phyloP scores from a whole-genome alignment of 2,113 vertebrate genomes.

The Salvelinus alpinus region DNA sequence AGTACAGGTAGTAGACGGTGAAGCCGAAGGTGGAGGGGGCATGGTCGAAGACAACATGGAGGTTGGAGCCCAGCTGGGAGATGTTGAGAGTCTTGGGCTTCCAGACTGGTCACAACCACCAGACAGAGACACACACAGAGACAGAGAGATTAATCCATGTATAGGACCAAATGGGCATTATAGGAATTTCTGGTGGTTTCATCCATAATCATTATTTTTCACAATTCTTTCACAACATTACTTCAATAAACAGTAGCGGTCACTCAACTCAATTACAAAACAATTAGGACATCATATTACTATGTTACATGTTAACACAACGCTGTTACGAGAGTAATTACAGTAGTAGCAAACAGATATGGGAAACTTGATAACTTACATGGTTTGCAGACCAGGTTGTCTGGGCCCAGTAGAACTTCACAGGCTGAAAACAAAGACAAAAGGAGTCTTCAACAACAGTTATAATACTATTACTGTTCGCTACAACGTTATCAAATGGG shows the following conservation, averaged over 20 bases:
- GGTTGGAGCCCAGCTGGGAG: slow-evolving; percentile 87
- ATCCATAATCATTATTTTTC: too few species aligned
- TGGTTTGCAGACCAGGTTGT: slow-evolving; percentile 92
- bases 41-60: slow-evolving; percentile 90
- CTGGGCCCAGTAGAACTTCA: slow-evolving; percentile 88
- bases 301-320: too few species aligned
- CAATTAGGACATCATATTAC: too few species aligned
- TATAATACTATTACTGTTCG: neutral
- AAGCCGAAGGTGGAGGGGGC: slow-evolving; percentile 89
- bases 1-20: slow-evolving; percentile 86
- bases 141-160: neutral
- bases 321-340: too few species aligned
- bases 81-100: slow-evolving; percentile 89
- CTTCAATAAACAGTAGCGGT: too few species aligned
- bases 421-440: slow-evolving; percentile 76
- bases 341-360: too few species aligned
- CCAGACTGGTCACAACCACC: slow-evolving; percentile 78
- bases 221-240: too few species aligned
- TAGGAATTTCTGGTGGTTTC: too few species aligned
- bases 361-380: slow-evolving; percentile 82
- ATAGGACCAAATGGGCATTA: too few species aligned
- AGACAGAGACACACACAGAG: neutral
- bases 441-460: neutral
- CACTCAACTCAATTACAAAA: too few species aligned
- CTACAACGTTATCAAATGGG: neutral